phyloP scores from a whole-genome alignment of 2,888 invertebrate genomes.

The Chymomyza amoena region DNA sequence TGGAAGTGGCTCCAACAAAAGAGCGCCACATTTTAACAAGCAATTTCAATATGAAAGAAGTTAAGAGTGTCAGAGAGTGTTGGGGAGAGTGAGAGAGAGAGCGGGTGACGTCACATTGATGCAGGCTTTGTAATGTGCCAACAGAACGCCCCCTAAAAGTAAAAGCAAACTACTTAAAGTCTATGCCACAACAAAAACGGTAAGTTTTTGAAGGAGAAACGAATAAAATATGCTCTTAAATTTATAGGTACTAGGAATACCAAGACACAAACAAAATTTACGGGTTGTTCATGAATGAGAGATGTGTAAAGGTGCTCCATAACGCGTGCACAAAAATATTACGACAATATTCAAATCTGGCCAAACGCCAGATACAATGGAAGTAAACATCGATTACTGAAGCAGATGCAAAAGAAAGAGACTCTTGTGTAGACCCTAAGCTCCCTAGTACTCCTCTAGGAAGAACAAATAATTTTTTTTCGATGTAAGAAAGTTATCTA shows the following conservation, averaged over 20 bases:
- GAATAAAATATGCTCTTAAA: not conserved
- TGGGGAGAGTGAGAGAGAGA: not conserved
- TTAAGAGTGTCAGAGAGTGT: not conserved
- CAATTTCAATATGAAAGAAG: slow-evolving; percentile 20
- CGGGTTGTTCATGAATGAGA: not conserved
- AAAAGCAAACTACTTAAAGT: slow-evolving; percentile 10
- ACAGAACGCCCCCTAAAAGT: slow-evolving; percentile 9
- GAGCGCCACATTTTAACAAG: slow-evolving; percentile 27
- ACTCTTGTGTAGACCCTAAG: no score
- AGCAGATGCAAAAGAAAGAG: no score
- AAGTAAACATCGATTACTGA: no score
- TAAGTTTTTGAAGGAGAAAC: not conserved
- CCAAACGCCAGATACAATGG: no score
- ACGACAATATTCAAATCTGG: no score
- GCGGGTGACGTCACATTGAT: not conserved
- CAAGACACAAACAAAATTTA: no score
- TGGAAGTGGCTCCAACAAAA: not conserved
- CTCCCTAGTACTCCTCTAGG: no score
- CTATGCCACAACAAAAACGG: not conserved
- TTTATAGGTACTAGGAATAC: no score
- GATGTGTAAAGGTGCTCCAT: no score
- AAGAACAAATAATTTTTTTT: no score
- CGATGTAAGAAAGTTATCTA: no score
- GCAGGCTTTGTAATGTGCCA: not conserved
- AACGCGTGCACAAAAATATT: no score